phyloP scores from a whole-genome alignment of 2,113 vertebrate species.

The Oncorhynchus keta region DNA sequence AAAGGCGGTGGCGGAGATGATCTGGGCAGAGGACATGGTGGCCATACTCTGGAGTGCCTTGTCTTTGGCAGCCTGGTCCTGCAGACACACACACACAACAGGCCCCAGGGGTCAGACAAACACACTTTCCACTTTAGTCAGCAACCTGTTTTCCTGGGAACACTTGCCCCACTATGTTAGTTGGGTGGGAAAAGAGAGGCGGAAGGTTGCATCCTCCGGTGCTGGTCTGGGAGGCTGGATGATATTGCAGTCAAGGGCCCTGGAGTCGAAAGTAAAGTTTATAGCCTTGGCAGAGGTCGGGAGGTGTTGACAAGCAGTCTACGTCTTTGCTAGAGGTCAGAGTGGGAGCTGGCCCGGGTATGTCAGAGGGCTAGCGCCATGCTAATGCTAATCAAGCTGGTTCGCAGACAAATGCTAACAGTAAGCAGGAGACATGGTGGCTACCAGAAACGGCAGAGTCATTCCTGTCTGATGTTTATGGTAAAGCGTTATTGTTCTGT shows the following conservation, averaged over 20 bases:
- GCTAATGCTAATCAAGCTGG: slow-evolving; percentile 10
- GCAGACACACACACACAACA: slow-evolving; percentile 8
- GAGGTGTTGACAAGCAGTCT: slow-evolving; percentile 66
- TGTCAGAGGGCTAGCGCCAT: slow-evolving; percentile 15
- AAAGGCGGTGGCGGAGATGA: slow-evolving; percentile 90
- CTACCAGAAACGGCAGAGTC: neutral
- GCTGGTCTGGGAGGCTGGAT: slow-evolving; percentile 40
- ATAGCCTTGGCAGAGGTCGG: slow-evolving; percentile 65
- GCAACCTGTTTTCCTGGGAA: slow-evolving; percentile 25
- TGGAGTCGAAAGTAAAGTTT: slow-evolving; percentile 70
- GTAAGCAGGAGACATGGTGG: neutral
- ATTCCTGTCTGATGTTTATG: slow-evolving; percentile 13
- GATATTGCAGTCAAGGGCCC: slow-evolving; percentile 65
- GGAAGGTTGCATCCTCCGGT: slow-evolving; percentile 54
- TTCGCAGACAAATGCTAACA: neutral
- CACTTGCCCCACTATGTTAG: slow-evolving; percentile 37
- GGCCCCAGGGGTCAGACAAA: neutral
- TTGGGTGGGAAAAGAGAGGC: slow-evolving; percentile 49
- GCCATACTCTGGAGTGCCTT: slow-evolving; percentile 97
- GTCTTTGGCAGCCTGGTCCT: slow-evolving; percentile 98
- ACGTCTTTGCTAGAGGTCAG: slow-evolving; percentile 64
- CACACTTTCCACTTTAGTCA: slow-evolving; percentile 43
- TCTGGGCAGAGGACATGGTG: slow-evolving; percentile 94
- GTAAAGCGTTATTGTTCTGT: slow-evolving; percentile 37
- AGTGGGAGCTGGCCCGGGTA: slow-evolving; percentile 35